A percentile compares a stretch with the other conserved stretches of the same genome.
Evolutionary conservation across 2,113 vertebrate genomes (phyloP).

Genomic region (Amphilophus citrinellus): DNA sequence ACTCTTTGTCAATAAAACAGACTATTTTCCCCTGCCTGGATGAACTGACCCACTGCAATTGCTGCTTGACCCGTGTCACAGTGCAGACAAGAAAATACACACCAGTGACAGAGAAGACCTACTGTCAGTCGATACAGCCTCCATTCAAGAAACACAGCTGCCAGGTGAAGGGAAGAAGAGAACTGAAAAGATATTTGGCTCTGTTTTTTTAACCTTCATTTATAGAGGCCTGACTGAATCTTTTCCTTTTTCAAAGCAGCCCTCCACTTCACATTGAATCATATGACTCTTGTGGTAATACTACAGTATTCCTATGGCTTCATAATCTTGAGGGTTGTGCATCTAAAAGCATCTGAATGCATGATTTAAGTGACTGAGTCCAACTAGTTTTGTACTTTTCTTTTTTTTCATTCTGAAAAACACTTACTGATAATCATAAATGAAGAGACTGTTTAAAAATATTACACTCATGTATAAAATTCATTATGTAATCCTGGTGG

Average conservation of each 20-base stretch:
- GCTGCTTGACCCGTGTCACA: constrained; percentile 67
- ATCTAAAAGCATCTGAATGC: neutral
- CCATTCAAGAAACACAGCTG: constrained; percentile 8
- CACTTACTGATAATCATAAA: neutral
- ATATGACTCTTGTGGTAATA: neutral
- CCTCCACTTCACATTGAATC: neutral
- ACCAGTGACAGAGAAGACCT: constrained; percentile 18
- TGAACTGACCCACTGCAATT: constrained; percentile 66
- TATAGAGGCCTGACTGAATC: neutral
- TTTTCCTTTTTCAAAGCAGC: neutral
- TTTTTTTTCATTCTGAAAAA: neutral
- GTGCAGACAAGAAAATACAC: constrained; percentile 56
- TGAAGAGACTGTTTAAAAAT: neutral
- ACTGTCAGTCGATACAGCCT: constrained; percentile 28
- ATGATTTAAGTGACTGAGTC: neutral
- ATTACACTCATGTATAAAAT: neutral
- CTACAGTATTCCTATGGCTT: neutral
- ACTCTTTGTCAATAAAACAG: constrained; percentile 72
- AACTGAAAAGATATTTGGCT: neutral
- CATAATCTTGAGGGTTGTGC: neutral
- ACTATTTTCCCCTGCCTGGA: constrained; percentile 54
- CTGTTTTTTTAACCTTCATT: constrained; percentile 10
- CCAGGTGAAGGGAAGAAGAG: constrained; percentile 3
- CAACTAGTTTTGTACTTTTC: neutral
- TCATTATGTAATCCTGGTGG: neutral